phyloP scores from a whole-genome alignment of 2,113 vertebrate species.

The Pandion haliaetus region DNA sequence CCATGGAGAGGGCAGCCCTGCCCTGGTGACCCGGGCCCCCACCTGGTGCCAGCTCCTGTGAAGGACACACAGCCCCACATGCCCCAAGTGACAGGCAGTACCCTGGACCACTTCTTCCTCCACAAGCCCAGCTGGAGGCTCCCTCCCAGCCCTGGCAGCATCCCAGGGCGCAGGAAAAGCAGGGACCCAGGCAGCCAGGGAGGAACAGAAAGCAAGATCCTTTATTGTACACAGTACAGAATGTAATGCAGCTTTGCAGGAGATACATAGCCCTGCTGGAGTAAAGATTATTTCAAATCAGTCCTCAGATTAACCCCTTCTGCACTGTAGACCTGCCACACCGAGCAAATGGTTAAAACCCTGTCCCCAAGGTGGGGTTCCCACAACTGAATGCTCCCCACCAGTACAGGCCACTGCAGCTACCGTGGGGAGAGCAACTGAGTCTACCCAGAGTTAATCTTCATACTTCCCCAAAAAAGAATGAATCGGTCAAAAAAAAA shows the following conservation, averaged over 20 bases:
- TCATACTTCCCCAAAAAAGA: conserved; percentile 49
- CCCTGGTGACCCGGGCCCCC: not conserved
- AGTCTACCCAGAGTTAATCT: conserved; percentile 50
- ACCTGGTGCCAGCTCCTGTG: not conserved
- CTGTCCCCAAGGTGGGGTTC: not conserved
- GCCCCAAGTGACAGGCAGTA: fast-evolving
- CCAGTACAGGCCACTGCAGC: not conserved
- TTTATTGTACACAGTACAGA: conserved; percentile 99
- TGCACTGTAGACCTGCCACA: conserved; percentile 66
- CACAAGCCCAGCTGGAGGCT: no score
- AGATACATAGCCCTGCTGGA: conserved; percentile 80
- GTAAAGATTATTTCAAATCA: conserved; percentile 67
- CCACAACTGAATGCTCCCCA: not conserved
- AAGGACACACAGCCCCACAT: fast-evolving
- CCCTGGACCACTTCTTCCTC: not conserved
- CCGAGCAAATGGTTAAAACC: conserved; percentile 14
- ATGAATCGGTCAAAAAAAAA: conserved; percentile 17
- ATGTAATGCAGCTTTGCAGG: conserved; percentile 89
- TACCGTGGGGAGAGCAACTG: not conserved
- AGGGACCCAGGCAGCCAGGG: not conserved
- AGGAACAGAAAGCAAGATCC: conserved; percentile 78
- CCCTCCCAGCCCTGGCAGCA: not conserved
- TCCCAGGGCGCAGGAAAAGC: fast-evolving
- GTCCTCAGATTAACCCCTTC: conserved; percentile 75
- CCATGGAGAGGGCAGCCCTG: not conserved